phyloP scores from a whole-genome alignment of 1,140 invertebrate species.

The Pseudomyrmex pallidus region DNA sequence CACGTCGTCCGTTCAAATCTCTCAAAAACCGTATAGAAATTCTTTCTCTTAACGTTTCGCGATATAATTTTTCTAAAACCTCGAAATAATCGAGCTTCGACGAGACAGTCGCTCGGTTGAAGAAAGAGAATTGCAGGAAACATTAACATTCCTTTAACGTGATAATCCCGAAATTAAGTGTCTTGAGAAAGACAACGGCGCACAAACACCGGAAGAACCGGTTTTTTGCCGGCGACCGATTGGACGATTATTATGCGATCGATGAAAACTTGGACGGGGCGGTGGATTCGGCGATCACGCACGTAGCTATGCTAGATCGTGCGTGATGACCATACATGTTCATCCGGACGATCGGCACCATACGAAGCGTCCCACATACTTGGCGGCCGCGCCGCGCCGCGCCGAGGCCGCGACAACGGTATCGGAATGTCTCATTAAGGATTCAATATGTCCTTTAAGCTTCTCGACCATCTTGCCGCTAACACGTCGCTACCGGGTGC shows the following conservation, averaged over 20 bases:
- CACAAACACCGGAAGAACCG: conserved; percentile 43
- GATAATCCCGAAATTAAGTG: conserved; percentile 39
- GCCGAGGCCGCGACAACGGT: conserved; percentile 72
- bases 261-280: conserved; percentile 46
- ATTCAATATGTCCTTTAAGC: conserved; percentile 75
- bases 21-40: conserved; percentile 46
- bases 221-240: conserved; percentile 33
- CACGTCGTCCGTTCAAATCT: conserved; percentile 27
- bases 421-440: conserved; percentile 77
- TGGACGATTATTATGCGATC: conserved; percentile 3
- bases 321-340: conserved; percentile 76
- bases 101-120: background rate
- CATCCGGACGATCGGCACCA: conserved; percentile 72
- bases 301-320: conserved; percentile 49
- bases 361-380: conserved; percentile 78
- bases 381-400: conserved; percentile 36
- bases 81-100: background rate
- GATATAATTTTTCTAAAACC: background rate
- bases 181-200: background rate
- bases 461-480: conserved; percentile 36
- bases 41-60: background rate
- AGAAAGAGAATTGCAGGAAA: background rate
- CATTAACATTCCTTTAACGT: conserved; percentile 1
- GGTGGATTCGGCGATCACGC: conserved; percentile 60
- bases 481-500: conserved; percentile 20